These are phyloP conservation scores for Channa maculata DNA, from an alignment of 2,113 vertebrate genomes.

Conservation along the genomic window DNA sequence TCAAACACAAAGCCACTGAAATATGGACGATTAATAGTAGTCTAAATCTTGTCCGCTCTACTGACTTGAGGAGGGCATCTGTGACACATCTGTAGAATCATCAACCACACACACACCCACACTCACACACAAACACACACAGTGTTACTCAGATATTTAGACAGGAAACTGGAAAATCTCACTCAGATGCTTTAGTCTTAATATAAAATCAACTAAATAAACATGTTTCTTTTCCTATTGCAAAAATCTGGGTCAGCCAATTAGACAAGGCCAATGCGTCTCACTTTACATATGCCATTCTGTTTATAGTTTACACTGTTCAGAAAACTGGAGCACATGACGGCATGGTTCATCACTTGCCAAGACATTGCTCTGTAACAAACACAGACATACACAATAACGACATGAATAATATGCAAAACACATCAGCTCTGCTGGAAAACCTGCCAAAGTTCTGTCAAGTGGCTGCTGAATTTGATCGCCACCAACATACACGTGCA, in stretches of 20 bases:
- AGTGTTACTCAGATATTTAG: neutral
- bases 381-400: constrained; percentile 17
- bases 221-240: neutral
- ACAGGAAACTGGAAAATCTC: constrained; percentile 21
- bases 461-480: neutral
- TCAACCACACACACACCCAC: constrained; percentile 11
- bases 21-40: constrained; percentile 38
- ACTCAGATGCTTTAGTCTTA: neutral
- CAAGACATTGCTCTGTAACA: neutral
- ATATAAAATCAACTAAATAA: no score
- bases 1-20: constrained; percentile 36
- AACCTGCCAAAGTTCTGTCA: constrained; percentile 34
- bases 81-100: constrained; percentile 64
- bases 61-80: constrained; percentile 64
- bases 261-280: neutral
- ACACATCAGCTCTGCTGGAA: constrained; percentile 20
- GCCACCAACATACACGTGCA: constrained; percentile 17
- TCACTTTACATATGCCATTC: neutral
- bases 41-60: constrained; percentile 59
- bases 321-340: neutral
- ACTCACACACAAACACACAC: constrained; percentile 4
- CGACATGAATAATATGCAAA: constrained; percentile 32
- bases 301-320: neutral
- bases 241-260: neutral
- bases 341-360: neutral